Conservation (phyloP, 2,888 invertebrate genomes). For the Drosophila cyrtoloma region DNA sequence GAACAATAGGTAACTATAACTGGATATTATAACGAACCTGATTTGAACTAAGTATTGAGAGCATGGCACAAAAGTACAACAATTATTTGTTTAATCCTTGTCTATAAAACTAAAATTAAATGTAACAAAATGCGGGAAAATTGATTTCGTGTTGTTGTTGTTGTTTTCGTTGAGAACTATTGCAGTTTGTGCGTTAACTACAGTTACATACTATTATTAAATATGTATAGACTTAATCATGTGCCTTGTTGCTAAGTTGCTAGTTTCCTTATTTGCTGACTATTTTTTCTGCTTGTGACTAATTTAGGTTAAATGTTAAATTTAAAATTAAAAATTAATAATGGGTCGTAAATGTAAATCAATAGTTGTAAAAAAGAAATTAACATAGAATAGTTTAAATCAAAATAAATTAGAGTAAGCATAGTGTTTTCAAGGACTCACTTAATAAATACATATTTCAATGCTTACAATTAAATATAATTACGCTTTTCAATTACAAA, state of each 20-base stretch:
- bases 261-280: slow-evolving; percentile 50
- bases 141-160: slow-evolving; percentile 9
- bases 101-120: slow-evolving; percentile 16
- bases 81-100: slow-evolving; percentile 9
- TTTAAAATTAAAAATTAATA: slow-evolving; percentile 13
- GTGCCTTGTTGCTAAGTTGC: slow-evolving; percentile 54
- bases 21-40: slow-evolving; percentile 29
- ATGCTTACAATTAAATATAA: slow-evolving; percentile 39
- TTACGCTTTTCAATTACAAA: slow-evolving; percentile 16
- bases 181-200: slow-evolving; percentile 54
- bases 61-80: slow-evolving; percentile 57
- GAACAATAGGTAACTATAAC: slow-evolving; percentile 29
- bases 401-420: slow-evolving; percentile 43
- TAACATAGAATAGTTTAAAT: slow-evolving; percentile 8
- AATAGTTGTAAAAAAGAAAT: slow-evolving; percentile 1
- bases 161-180: slow-evolving; percentile 1
- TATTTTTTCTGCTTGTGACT: slow-evolving; percentile 49
- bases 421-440: slow-evolving; percentile 40
- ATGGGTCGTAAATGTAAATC: slow-evolving; percentile 2
- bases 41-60: slow-evolving; percentile 44
- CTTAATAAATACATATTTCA: slow-evolving; percentile 34
- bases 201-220: slow-evolving; percentile 30
- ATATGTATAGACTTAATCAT: slow-evolving; percentile 35
- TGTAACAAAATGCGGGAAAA: slow-evolving; percentile 24
- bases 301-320: slow-evolving; percentile 15